Evolutionary conservation across 2,888 invertebrate species (phyloP), one percentile per base, ranked within the genome.

Genomic region (Hypsopygia costalis): DNA sequence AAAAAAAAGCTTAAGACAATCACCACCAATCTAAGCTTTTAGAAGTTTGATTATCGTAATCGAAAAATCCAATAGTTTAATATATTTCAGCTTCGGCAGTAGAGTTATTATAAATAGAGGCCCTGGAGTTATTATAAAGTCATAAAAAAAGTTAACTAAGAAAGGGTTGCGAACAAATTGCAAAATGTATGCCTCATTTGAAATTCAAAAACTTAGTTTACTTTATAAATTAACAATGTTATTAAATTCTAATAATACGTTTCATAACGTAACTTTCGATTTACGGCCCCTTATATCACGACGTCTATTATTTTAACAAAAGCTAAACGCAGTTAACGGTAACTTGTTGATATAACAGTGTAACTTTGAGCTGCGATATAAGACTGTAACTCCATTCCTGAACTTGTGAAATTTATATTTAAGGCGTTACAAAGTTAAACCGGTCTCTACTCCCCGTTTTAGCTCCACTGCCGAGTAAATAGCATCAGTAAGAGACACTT

Each of bases 371-470:
- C 69, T 68, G 66, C 72, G 64, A 61, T 25, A 32, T 31, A 32
- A 25, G 25, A 31, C 63, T 51, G 67, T 79, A 80, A 81, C 77
- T 80, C 70, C 71, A 77, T 78, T 81, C 76, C 65, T 55, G 67
- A 62, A 83, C 71, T 82, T 79, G 69, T 51, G 64, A 83, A 83
- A 83, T 85, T 81, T 81, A 81, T 82, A 81, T 82, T 82, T 83
- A 80, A 85, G 77, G 72, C 73, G 67, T 69, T 74, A 67, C 75
- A 69, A 81, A 86, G 81, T 81, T 81, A 74, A 79, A 66, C 76
- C 68, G 62, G 69, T 60, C 64, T 75, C 53, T 62, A 81, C 75
- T 80, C 74, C 41, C 58, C 64, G 72, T 69, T 70, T 69, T 68
- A 25, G 25, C 25, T n/a, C 58, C 45, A 7, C 25, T 25, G 25